phyloP scores from a whole-genome alignment of 2,797 vertebrate species.

The Danio jaintianensis region DNA sequence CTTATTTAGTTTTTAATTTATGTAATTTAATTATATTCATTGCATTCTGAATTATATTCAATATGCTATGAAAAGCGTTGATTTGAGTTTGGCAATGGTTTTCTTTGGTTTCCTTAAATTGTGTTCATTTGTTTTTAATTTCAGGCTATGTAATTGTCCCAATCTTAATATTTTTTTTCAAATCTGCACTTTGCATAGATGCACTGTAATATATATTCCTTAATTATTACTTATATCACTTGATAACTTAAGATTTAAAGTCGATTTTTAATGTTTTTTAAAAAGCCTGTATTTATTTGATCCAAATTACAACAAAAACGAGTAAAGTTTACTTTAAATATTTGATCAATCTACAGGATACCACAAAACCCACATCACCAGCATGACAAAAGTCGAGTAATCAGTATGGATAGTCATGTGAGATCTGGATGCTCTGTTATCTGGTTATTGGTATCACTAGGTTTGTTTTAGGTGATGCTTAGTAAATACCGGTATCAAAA shows the following conservation, averaged over 20 bases:
- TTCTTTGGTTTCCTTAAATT: too few relatives aligned
- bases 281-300: too few relatives aligned
- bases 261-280: too few relatives aligned
- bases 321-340: too few relatives aligned
- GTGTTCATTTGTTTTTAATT: too few relatives aligned
- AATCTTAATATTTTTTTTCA: not conserved
- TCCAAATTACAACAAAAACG: too few relatives aligned
- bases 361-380: not conserved
- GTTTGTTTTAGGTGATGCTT: constrained; percentile 8
- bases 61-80: too few relatives aligned
- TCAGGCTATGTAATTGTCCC: not conserved
- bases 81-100: not conserved
- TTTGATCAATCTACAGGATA: too few relatives aligned
- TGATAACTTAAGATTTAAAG: too few relatives aligned
- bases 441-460: not conserved
- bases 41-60: too few relatives aligned
- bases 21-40: not conserved
- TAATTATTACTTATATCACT: too few relatives aligned
- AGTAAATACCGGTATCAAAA: not conserved
- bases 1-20: not conserved
- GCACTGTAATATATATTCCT: too few relatives aligned
- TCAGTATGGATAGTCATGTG: not conserved
- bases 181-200: not conserved
- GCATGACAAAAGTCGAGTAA: not conserved
- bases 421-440: not conserved